Evolutionary conservation across 1,140 invertebrate genomes (phyloP).

Genomic region (Hycleus cichorii): DNA sequence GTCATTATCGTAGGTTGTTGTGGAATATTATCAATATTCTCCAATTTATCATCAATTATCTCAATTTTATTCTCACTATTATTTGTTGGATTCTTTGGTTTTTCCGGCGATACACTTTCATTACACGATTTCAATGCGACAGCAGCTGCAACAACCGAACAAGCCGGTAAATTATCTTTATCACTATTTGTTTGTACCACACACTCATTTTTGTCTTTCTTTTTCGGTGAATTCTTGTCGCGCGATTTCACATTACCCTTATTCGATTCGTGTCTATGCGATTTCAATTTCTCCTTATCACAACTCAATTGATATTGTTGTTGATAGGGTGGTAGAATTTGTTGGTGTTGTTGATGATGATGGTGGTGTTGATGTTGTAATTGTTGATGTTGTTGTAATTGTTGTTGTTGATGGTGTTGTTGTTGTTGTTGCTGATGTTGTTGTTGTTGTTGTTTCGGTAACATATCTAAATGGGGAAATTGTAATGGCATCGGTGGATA

Average conservation of each 20-base stretch:
- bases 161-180: too few species aligned
- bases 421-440: neutral
- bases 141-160: too few species aligned
- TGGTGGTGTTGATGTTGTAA: too few species aligned
- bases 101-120: neutral
- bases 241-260: conserved; percentile 27
- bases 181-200: neutral
- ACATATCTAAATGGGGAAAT: conserved; percentile 33
- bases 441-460: conserved; percentile 27
- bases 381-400: too few species aligned
- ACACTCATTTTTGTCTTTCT: conserved; percentile 30
- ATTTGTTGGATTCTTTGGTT: conserved; percentile 7
- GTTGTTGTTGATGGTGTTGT: too few species aligned
- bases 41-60: neutral
- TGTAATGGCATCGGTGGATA: conserved; percentile 31
- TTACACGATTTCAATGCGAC: too few species aligned
- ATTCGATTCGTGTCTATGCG: conserved; percentile 37
- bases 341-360: conserved; percentile 2
- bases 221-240: conserved; percentile 30
- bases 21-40: conserved; percentile 3
- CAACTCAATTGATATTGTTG: conserved; percentile 4
- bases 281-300: conserved; percentile 35
- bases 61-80: conserved; percentile 1
- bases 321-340: neutral
- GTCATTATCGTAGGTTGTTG: neutral